Evolutionary conservation across 2,797 vertebrate species (phyloP).

Genomic region (Pelobates cultripes): DNA sequence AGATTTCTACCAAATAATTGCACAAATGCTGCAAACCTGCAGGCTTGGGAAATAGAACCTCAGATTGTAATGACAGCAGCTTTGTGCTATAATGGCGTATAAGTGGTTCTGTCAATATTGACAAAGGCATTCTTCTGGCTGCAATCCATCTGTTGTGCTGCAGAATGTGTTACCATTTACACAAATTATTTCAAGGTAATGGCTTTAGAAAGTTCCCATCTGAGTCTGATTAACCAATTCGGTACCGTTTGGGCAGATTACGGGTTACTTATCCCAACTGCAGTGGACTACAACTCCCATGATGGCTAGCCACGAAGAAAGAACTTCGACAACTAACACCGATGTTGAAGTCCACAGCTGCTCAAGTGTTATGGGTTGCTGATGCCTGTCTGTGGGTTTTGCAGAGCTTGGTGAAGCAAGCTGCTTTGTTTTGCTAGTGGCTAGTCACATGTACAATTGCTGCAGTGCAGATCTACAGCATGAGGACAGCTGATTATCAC

Average conservation of each 20-base stretch:
- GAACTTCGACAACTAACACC: background rate
- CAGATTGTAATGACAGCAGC: background rate
- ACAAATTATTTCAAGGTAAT: too few relatives aligned
- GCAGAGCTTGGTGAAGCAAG: background rate
- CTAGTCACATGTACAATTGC: slow-evolving; percentile 52
- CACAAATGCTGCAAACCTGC: background rate
- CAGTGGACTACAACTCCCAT: background rate
- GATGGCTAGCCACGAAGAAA: background rate
- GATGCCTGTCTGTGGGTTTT: background rate
- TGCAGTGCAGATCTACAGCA: slow-evolving; percentile 53
- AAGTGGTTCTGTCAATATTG: background rate
- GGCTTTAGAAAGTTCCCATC: background rate
- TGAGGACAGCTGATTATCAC: slow-evolving; percentile 40
- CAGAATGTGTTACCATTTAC: background rate
- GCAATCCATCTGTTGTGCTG: background rate
- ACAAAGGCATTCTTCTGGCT: background rate
- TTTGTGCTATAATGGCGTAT: background rate
- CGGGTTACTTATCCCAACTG: background rate
- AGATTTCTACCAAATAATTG: background rate
- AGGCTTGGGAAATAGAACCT: background rate
- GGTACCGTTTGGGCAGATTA: background rate
- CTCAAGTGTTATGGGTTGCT: background rate
- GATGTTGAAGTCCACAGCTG: background rate
- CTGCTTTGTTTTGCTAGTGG: slow-evolving; percentile 44
- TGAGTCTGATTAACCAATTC: background rate